A percentile compares a stretch with the other conserved stretches of the same genome.
Conservation (phyloP, 2,113 vertebrate species). For the Myodes glareolus region DNA sequence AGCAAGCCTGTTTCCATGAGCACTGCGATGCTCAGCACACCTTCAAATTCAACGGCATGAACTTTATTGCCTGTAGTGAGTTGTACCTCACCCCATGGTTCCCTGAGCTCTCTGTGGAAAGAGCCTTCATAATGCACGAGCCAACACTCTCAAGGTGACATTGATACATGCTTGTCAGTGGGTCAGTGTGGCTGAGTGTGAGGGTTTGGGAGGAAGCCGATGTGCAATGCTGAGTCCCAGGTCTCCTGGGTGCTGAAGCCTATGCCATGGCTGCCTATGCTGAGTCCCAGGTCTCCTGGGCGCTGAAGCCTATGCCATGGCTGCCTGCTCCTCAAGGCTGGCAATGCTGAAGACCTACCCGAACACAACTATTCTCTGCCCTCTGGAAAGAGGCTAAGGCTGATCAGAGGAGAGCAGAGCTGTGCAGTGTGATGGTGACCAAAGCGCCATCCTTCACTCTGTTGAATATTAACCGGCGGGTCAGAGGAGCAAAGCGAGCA, state of each 20-base stretch:
- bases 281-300: too few species aligned
- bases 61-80: conserved; percentile 70
- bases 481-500: accelerated
- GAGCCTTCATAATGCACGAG: conserved; percentile 43
- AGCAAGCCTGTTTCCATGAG: neutral
- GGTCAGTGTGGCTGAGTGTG: neutral
- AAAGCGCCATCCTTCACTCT: accelerated
- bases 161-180: accelerated
- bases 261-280: too few species aligned
- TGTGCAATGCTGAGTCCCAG: neutral
- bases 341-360: neutral
- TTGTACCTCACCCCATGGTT: conserved; percentile 36
- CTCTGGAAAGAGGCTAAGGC: accelerated
- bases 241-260: too few species aligned
- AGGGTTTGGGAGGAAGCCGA: neutral
- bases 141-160: conserved; percentile 1
- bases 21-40: conserved; percentile 33
- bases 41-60: conserved; percentile 58
- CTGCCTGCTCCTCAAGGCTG: neutral
- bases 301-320: too few species aligned
- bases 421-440: accelerated
- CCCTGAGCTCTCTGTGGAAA: conserved; percentile 57
- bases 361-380: accelerated
- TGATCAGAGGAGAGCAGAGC: accelerated
- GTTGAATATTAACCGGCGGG: neutral